Base-by-base conservation (phyloP, 2,113 vertebrate genomes). In the Colinus virginianus region DNA sequence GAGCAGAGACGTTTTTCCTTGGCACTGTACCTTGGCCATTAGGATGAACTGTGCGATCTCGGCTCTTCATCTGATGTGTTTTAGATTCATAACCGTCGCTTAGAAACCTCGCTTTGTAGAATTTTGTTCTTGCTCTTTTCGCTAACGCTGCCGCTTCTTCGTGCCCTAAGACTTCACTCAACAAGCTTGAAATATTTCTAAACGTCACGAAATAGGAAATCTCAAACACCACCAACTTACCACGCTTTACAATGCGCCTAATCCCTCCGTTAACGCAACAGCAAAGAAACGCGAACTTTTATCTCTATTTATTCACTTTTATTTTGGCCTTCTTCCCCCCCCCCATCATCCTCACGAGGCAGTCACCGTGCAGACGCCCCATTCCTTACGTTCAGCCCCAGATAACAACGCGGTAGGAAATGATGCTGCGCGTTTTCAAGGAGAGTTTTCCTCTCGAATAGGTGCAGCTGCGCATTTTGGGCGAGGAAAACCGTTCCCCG, bases 161-260 rank as follows among this genome's bases (percentile, higher is more conserved):
- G 23, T 13, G 30, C 48, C n/a, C 1, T 1, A 64, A 9, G 17
- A 34, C 68, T 69, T 66, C 53, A 2, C 40, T 87, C 3, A 4
- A 40, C 8, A 46, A 18, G 5, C 16, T 48, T 7, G 30, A 22
- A 72, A 38, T 67, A 16, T 45, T 74, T 49, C 40, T 1, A 3
- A 74, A 63, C 0, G 28, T 13, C 46, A 11, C 21, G 5, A 63
- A 59, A 3, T 1, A 16, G 12, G 2, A 25, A 81, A 84, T 8
- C 30, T 36, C 10, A 87, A 93, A 68, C 1, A 15, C 11, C 11
- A 2, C 12, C 3, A 21, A 72, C 1, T 74, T 23, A 2, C 19
- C 25, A 1, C 10, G 5, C 5, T 71, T 64, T n/a, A 71, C 30
- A 45, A 8, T 2, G 1, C 2, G 0, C 1, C 2, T 1, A 25